phyloP scores from a whole-genome alignment of 1,140 invertebrate genomes.

The Papilio glaucus region DNA sequence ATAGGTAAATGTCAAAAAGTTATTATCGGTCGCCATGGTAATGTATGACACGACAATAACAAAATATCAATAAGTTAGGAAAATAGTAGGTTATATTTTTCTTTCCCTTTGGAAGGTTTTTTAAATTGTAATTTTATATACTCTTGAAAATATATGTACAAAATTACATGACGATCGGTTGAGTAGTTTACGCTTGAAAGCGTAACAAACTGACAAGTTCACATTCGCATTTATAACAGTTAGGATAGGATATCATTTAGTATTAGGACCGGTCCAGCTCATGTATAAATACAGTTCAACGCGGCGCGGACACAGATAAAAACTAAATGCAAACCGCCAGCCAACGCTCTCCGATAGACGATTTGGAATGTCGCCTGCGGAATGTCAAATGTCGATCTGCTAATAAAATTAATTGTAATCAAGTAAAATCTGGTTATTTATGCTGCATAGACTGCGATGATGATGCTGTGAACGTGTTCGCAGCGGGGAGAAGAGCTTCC shows the following conservation, averaged over 20 bases:
- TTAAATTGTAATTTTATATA: too few relatives aligned
- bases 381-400: conserved; percentile 26
- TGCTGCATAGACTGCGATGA: neutral
- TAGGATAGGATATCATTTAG: neutral
- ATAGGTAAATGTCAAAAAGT: too few relatives aligned
- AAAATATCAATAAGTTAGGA: too few relatives aligned
- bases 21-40: too few relatives aligned
- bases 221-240: too few relatives aligned
- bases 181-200: too few relatives aligned
- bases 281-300: conserved; percentile 1
- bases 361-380: conserved; percentile 27
- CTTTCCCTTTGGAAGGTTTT: too few relatives aligned
- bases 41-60: too few relatives aligned
- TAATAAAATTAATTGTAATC: conserved; percentile 27
- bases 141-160: too few relatives aligned
- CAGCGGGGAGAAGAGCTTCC: neutral
- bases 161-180: too few relatives aligned
- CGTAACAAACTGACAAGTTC: too few relatives aligned
- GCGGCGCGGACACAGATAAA: neutral
- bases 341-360: neutral
- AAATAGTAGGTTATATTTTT: too few relatives aligned
- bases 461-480: neutral
- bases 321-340: conserved; percentile 22
- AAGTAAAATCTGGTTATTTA: conserved; percentile 8
- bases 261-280: neutral